These are phyloP conservation scores for Cerceris ruficornis DNA, from an alignment of 2,888 invertebrate species.

Conservation along the genomic window DNA sequence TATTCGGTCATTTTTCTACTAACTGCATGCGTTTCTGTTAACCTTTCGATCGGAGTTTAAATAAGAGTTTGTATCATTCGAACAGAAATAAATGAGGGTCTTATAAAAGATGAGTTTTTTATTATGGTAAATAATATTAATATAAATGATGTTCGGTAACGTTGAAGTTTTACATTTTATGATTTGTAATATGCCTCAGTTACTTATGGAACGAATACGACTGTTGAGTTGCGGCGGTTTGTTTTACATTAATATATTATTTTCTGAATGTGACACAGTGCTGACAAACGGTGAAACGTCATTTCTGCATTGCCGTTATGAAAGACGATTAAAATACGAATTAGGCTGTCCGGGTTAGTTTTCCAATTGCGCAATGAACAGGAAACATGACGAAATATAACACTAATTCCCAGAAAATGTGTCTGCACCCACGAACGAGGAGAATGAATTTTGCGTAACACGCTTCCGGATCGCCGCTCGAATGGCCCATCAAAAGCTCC, in stretches of 20 bases:
- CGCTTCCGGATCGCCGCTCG: slow-evolving; percentile 12
- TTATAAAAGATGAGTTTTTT: too few species aligned
- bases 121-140: too few species aligned
- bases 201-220: neutral
- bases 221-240: neutral
- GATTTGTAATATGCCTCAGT: too few species aligned
- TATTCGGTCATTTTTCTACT: too few species aligned
- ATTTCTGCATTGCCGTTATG: slow-evolving; percentile 7
- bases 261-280: neutral
- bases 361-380: slow-evolving; percentile 2
- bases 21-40: too few species aligned
- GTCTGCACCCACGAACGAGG: slow-evolving; percentile 23
- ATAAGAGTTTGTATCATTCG: too few species aligned
- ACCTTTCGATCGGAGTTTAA: too few species aligned
- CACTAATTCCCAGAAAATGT: slow-evolving; percentile 5
- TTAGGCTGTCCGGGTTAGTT: slow-evolving; percentile 4
- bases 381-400: neutral
- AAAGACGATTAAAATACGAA: neutral
- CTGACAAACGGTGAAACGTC: neutral
- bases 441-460: slow-evolving; percentile 32
- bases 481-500: slow-evolving; percentile 1
- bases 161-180: too few species aligned
- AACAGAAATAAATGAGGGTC: too few species aligned
- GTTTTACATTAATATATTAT: neutral
- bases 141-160: too few species aligned